Percentiles rank a stretch among this genome's conserved stretches.
phyloP scores from a whole-genome alignment of 1,140 invertebrate species.

The Drosophila erecta region DNA sequence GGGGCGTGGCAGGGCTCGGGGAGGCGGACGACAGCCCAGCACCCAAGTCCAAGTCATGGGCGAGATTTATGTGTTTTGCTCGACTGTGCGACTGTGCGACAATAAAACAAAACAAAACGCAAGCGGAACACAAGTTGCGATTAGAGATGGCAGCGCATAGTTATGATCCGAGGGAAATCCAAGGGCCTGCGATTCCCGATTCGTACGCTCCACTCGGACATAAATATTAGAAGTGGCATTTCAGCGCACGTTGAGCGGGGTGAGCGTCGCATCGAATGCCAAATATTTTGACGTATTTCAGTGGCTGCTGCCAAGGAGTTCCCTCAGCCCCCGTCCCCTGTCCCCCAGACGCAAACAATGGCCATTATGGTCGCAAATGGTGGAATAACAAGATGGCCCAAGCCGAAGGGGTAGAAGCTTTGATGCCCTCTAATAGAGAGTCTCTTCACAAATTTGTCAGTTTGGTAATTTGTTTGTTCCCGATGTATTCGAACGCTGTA shows the following conservation, averaged over 20 bases:
- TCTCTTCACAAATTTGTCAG: not conserved
- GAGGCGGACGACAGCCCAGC: conserved; percentile 27
- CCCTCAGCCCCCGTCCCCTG: not conserved
- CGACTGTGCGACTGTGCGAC: conserved; percentile 74
- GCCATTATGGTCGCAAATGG: conserved; percentile 72
- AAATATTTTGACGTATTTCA: conserved; percentile 83
- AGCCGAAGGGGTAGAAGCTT: not conserved
- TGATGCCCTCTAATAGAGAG: not conserved
- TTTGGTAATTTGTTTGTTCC: not conserved
- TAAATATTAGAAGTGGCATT: conserved; percentile 62
- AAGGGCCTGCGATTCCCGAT: conserved; percentile 4
- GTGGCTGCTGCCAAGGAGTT: conserved; percentile 16
- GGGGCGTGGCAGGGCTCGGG: conserved; percentile 7
- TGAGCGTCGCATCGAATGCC: conserved; percentile 72
- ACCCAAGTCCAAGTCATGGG: conserved; percentile 72
- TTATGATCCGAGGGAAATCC: conserved; percentile 59
- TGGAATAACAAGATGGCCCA: conserved; percentile 59
- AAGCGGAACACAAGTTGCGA: conserved; percentile 75
- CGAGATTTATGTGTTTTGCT: conserved; percentile 83
- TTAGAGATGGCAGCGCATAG: conserved; percentile 72
- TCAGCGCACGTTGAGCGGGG: conserved; percentile 33
- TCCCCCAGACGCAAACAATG: conserved; percentile 39
- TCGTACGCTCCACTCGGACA: conserved; percentile 30
- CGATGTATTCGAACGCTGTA: too few relatives aligned
- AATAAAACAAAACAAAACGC: conserved; percentile 82